Evolutionary conservation across 2,797 vertebrate genomes (phyloP).

Genomic region (Gobio occitaniae): DNA sequence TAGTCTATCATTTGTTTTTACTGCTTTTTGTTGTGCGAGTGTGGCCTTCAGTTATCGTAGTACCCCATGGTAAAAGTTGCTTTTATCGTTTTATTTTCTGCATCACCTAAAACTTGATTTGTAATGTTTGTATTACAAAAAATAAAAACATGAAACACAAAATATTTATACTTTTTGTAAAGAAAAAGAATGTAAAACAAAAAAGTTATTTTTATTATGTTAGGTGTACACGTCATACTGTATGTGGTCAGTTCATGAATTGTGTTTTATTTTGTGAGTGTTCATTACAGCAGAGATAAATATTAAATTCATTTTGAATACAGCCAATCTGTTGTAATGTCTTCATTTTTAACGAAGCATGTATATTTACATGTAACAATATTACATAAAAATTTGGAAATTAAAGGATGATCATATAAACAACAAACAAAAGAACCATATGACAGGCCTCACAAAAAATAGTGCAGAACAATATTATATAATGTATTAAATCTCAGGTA

Average conservation of each 20-base stretch:
- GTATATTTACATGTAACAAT: neutral
- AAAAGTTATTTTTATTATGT: slow-evolving; percentile 98
- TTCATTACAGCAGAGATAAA: slow-evolving; percentile 79
- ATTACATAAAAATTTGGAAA: no score
- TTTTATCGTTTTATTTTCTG: slow-evolving; percentile 92
- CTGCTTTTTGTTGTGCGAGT: slow-evolving; percentile 52
- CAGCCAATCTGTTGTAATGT: slow-evolving; percentile 84
- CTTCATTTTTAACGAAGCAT: slow-evolving; percentile 43
- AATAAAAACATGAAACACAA: slow-evolving; percentile 86
- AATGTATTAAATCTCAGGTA: neutral
- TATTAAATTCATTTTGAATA: slow-evolving; percentile 92
- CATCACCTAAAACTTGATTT: slow-evolving; percentile 79
- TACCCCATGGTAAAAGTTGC: slow-evolving; percentile 80
- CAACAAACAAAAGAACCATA: neutral
- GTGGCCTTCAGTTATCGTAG: slow-evolving; percentile 77
- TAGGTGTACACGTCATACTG: slow-evolving; percentile 84
- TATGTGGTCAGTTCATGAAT: slow-evolving; percentile 90
- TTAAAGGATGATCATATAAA: neutral
- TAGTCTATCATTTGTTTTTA: slow-evolving; percentile 52
- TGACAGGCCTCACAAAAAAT: neutral
- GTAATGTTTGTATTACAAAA: slow-evolving; percentile 77
- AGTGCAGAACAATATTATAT: neutral
- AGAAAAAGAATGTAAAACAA: slow-evolving; percentile 78
- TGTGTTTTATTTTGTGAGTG: slow-evolving; percentile 88
- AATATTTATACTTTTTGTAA: slow-evolving; percentile 90